A percentile compares a stretch with the other conserved stretches of the same genome.
Conservation (phyloP, 2,797 vertebrate genomes). For the Poecilia velifera region DNA sequence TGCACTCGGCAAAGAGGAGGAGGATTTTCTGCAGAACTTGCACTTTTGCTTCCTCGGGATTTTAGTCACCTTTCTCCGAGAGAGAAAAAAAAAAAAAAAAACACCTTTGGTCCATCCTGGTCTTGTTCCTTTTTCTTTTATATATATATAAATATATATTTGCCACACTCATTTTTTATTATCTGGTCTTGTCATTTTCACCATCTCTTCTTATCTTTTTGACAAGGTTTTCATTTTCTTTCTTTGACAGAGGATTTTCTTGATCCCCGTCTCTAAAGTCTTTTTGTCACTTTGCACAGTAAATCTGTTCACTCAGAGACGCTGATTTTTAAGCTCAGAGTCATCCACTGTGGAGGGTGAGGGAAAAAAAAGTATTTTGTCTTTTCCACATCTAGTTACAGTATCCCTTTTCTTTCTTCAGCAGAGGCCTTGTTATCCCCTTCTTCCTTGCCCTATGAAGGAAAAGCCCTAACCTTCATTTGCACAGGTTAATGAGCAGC, state of each 20-base stretch:
- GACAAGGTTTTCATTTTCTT: conserved; percentile 57
- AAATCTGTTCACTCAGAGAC: conserved; percentile 46
- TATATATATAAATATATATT: conserved; percentile 12
- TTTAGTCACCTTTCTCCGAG: conserved; percentile 48
- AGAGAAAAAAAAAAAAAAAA: conserved; percentile 16
- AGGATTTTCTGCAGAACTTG: conserved; percentile 14
- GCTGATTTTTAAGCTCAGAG: conserved; percentile 35
- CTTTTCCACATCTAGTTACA: conserved; percentile 17
- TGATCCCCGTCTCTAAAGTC: conserved; percentile 36
- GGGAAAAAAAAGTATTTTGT: conserved; percentile 22
- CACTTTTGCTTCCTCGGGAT: conserved; percentile 23
- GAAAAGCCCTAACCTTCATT: conserved; percentile 79
- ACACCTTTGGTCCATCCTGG: conserved; percentile 39
- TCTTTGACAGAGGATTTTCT: conserved; percentile 50
- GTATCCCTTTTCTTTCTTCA: conserved; percentile 34
- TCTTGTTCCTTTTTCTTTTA: conserved; percentile 17
- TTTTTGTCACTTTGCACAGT: conserved; percentile 32
- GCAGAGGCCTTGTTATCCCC: conserved; percentile 60
- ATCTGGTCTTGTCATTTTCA: conserved; percentile 49
- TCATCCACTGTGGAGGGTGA: conserved; percentile 16
- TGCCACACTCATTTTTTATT: conserved; percentile 51
- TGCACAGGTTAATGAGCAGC: conserved; percentile 82
- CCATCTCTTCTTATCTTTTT: conserved; percentile 53
- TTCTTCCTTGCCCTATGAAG: conserved; percentile 52
- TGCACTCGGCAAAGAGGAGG: conserved; percentile 20